A percentile compares a stretch with the other conserved stretches of the same genome.
Evolutionary conservation across 2,113 vertebrate species (phyloP).

Genomic region (Hyaena hyaena): DNA sequence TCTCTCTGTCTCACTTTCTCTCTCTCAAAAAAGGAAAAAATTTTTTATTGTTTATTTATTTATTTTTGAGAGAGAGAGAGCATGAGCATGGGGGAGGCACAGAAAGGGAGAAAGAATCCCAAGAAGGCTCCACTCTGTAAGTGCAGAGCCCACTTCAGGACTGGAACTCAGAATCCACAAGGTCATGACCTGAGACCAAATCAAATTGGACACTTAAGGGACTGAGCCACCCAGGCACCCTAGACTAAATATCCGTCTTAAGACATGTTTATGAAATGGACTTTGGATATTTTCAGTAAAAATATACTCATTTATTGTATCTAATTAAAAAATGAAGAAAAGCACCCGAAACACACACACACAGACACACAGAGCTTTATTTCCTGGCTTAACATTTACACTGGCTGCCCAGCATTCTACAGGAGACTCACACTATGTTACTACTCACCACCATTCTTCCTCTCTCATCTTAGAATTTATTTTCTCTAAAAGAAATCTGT

Average conservation of each 20-base stretch:
- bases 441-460: neutral
- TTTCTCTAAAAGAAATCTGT: neutral
- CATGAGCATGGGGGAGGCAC: too few species aligned
- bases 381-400: fast-evolving
- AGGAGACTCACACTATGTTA: fast-evolving
- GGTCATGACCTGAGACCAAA: too few species aligned
- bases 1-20: too few species aligned
- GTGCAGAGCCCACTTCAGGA: too few species aligned
- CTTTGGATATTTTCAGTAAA: neutral
- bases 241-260: neutral
- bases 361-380: fast-evolving
- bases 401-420: fast-evolving
- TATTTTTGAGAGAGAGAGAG: too few species aligned
- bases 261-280: neutral
- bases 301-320: neutral
- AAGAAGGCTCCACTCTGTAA: too few species aligned
- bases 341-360: neutral
- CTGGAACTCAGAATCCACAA: too few species aligned
- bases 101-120: too few species aligned
- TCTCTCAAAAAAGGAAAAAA: too few species aligned
- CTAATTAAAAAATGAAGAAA: neutral
- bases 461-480: neutral
- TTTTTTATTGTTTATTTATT: too few species aligned
- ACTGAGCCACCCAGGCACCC: too few species aligned
- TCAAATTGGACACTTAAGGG: too few species aligned